Evolutionary conservation across 2,888 invertebrate species (phyloP).

Genomic region (Andrena hattorfiana): DNA sequence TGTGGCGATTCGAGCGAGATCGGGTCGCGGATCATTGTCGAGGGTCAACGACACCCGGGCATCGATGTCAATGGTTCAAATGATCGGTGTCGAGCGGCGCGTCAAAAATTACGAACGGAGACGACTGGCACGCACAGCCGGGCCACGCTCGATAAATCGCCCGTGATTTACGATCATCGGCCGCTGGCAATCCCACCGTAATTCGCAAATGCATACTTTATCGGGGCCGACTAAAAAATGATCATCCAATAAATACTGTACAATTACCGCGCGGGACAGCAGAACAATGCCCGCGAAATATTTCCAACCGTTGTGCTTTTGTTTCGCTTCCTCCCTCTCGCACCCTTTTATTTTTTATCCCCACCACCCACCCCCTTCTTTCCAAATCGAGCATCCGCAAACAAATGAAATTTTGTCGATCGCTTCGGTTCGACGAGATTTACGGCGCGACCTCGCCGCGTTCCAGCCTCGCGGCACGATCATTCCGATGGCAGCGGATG

Average conservation of each 20-base stretch:
- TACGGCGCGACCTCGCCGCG: slow-evolving; percentile 7
- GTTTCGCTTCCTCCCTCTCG: neutral
- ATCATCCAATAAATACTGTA: slow-evolving; percentile 38
- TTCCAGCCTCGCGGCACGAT: neutral
- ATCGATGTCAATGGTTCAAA: slow-evolving; percentile 60
- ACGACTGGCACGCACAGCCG: slow-evolving; percentile 3
- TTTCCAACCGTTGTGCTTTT: slow-evolving; percentile 1
- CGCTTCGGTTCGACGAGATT: slow-evolving; percentile 18
- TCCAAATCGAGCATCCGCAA: neutral
- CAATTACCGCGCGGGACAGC: slow-evolving; percentile 30
- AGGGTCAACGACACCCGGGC: slow-evolving; percentile 48
- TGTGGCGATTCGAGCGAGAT: slow-evolving; percentile 1
- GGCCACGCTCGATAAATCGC: slow-evolving; percentile 39
- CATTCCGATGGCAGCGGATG: slow-evolving; percentile 19
- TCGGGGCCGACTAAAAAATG: slow-evolving; percentile 24
- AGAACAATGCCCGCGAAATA: slow-evolving; percentile 20
- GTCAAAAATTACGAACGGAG: slow-evolving; percentile 55
- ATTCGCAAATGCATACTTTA: slow-evolving; percentile 39
- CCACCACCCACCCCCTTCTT: neutral
- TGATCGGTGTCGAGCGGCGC: slow-evolving; percentile 50
- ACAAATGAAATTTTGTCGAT: slow-evolving; percentile 14
- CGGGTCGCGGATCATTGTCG: slow-evolving; percentile 33
- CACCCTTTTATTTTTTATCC: no score
- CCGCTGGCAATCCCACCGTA: neutral
- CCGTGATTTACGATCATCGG: slow-evolving; percentile 52